Evolutionary conservation across 2,888 invertebrate genomes (phyloP).

Genomic region (Ischnura elegans): DNA sequence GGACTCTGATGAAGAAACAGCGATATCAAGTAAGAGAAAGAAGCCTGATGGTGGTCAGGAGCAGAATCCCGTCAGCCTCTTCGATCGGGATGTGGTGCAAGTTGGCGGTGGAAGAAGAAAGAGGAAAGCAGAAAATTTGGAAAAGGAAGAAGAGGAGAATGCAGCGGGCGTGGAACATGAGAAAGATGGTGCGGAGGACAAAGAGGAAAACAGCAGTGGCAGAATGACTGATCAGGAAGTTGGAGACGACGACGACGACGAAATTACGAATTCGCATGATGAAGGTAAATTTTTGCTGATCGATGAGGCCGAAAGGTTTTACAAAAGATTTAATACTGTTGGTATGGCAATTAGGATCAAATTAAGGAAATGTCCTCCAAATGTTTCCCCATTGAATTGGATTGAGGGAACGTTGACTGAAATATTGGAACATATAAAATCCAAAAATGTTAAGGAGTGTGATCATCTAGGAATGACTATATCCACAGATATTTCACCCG

Average conservation of each 20-base stretch:
- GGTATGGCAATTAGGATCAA: no score
- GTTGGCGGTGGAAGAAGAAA: no score
- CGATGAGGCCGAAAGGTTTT: background rate
- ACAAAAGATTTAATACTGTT: background rate
- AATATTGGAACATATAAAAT: no score
- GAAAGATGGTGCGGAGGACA: background rate
- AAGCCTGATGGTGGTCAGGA: no score
- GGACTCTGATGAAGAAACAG: no score
- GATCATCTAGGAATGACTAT: background rate
- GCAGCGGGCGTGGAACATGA: background rate
- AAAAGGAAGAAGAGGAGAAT: background rate
- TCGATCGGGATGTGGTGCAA: no score
- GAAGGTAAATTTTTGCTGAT: background rate
- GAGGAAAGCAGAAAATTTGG: background rate
- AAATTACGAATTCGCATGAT: background rate
- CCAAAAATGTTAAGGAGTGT: background rate
- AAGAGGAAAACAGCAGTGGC: background rate
- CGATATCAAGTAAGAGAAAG: no score
- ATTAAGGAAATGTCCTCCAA: no score
- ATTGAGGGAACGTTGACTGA: no score
- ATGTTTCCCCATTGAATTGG: no score
- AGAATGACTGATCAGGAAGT: background rate
- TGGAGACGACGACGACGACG: background rate
- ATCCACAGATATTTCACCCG: background rate
- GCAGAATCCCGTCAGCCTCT: no score